Evolutionary conservation across 2,797 vertebrate species (phyloP), one percentile per base, ranked within the genome.

Genomic region (Erethizon dorsatum): DNA sequence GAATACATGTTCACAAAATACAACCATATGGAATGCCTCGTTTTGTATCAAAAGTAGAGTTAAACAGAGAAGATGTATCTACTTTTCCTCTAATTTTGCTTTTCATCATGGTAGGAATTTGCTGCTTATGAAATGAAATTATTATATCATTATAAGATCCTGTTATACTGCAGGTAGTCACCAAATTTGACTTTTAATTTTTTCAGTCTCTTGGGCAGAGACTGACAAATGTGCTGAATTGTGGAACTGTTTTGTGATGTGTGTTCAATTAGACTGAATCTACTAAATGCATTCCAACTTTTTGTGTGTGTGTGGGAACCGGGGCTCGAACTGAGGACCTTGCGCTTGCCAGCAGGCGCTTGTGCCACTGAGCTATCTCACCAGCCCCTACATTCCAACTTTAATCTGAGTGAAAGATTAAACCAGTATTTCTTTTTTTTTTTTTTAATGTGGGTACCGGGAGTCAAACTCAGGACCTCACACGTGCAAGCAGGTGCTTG

Each of bases 401-500:
- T 91, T 59, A 87, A 83, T 77, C 59, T 61, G 28, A 94, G 59
- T 96, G 65, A 91, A 87, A 94, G 83, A 91, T 15, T 88, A 54
- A 94, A 61, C 28, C 20, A 92, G 2, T 75, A 91, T 94, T 96
- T 83, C 50, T 61, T 41, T 41, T 41, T 41, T 41, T 41, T 41
- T 41, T 41, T 41, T 41, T 41, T 41, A 41, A 41, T 41, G 37
- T 41, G 37, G 37, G 37, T 41, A 41, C 37, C 37, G 37, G 37
- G 37, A 41, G 37, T 41, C 37, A 41, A 41, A 41, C 37, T 41
- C 37, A 41, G 37, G 37, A 41, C 37, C 37, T 41, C 37, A 2
- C 37, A 41, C 37, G 37, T 41, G 37, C 37, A 41, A 41, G 37
- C 37, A 41, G 37, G 37, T 41, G 37, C 37, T 41, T 41, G 37